phyloP scores from a whole-genome alignment of 2,113 vertebrate genomes.

The Ceuthmochares aereus region DNA sequence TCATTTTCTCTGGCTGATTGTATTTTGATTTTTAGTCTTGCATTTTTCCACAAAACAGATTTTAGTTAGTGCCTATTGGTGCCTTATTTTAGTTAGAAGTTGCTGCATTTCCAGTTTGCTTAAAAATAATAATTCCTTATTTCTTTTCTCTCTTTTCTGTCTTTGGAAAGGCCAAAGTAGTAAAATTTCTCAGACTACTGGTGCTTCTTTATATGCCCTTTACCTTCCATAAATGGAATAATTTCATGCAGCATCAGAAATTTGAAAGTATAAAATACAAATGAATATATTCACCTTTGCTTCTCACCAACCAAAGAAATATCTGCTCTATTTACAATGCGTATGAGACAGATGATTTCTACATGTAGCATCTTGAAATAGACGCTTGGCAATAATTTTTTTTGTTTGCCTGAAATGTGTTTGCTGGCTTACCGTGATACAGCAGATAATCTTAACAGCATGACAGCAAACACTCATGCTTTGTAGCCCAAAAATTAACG shows the following conservation, averaged over 20 bases:
- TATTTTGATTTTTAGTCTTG: neutral
- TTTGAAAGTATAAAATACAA: neutral
- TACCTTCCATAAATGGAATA: neutral
- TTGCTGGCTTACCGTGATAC: neutral
- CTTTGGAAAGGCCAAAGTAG: neutral
- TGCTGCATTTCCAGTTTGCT: neutral
- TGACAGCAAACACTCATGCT: accelerated
- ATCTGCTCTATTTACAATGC: neutral
- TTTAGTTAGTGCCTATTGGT: neutral
- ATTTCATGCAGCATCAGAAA: neutral
- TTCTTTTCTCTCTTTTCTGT: neutral
- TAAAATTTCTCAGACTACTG: neutral
- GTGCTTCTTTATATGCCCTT: neutral
- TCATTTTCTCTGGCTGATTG: neutral
- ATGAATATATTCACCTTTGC: neutral
- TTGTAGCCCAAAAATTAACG: neutral
- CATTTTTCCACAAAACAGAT: neutral
- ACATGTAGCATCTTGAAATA: neutral
- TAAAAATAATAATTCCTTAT: neutral
- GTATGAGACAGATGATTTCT: neutral
- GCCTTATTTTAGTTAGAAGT: neutral
- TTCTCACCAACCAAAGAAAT: neutral
- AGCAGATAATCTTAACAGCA: neutral
- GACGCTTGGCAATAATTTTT: neutral
- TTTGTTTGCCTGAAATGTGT: neutral